Percentiles rank a stretch among this genome's conserved stretches.
Conservation (phyloP, 2,113 vertebrate genomes). For the Oreochromis spilurus region DNA sequence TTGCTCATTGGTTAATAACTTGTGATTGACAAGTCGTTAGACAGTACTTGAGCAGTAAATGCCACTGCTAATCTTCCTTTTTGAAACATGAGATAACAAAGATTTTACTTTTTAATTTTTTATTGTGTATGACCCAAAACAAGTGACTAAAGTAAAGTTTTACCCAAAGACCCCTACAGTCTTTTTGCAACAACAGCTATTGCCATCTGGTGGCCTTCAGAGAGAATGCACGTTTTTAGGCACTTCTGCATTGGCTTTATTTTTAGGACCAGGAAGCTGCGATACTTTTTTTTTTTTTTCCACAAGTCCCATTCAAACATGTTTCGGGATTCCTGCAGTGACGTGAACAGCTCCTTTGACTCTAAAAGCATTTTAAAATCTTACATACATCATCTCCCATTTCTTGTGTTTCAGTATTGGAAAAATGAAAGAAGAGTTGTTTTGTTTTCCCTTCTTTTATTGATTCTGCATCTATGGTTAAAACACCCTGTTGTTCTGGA, state of each 20-base stretch:
- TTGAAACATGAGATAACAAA: not conserved
- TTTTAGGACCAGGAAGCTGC: not conserved
- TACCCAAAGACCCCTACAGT: not conserved
- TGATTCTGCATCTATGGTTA: slow-evolving; percentile 29
- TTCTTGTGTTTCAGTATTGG: slow-evolving; percentile 22
- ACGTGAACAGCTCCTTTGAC: not conserved
- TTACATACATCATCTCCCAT: not conserved
- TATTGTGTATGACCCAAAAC: not conserved
- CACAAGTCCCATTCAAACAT: not conserved
- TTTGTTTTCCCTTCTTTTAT: not conserved
- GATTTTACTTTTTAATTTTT: not conserved
- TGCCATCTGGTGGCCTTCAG: not conserved
- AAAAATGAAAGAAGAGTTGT: slow-evolving; percentile 9
- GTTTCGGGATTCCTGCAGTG: slow-evolving; percentile 15
- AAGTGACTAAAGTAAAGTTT: not conserved
- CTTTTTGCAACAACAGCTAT: not conserved
- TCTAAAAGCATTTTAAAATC: slow-evolving; percentile 4
- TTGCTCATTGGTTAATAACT: not conserved
- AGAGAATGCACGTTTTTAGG: not conserved
- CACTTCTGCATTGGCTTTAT: not conserved
- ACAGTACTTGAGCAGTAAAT: not conserved
- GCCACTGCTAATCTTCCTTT: not conserved
- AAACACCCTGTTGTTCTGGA: slow-evolving; percentile 43
- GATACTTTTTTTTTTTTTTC: not conserved
- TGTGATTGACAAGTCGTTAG: not conserved